These are phyloP conservation scores for Helarctos malayanus DNA, from an alignment of 2,797 vertebrate species.

Conservation along the genomic window DNA sequence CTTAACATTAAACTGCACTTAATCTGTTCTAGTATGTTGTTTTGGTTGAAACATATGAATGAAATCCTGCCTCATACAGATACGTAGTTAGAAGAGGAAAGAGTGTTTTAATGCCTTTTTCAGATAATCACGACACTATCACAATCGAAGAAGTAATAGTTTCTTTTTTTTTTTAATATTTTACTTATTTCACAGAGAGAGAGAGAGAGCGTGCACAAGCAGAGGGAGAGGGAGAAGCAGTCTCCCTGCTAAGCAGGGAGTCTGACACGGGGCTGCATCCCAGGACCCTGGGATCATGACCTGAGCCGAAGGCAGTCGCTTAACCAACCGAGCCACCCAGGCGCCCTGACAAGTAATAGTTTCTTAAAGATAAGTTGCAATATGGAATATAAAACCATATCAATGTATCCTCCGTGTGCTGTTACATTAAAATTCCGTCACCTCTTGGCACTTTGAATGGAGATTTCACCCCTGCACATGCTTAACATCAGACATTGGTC, in stretches of 20 bases:
- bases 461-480: background rate
- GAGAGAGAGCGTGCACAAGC: too few species aligned
- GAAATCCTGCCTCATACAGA: background rate
- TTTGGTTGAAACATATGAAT: background rate
- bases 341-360: background rate
- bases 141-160: background rate
- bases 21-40: background rate
- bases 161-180: too few species aligned
- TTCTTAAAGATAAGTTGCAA: background rate
- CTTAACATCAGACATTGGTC: background rate
- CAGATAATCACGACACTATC: background rate
- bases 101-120: background rate
- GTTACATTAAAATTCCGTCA: background rate
- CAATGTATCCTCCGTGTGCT: background rate
- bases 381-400: background rate
- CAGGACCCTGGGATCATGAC: too few species aligned
- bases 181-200: too few species aligned
- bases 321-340: too few species aligned
- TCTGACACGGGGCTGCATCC: too few species aligned
- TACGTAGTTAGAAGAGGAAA: background rate
- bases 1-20: background rate
- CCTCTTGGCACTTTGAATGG: background rate
- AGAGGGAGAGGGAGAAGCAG: too few species aligned
- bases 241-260: too few species aligned
- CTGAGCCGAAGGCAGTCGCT: too few species aligned